Conservation (phyloP, 2,113 vertebrate species). For the Emydocephalus ijimae region DNA sequence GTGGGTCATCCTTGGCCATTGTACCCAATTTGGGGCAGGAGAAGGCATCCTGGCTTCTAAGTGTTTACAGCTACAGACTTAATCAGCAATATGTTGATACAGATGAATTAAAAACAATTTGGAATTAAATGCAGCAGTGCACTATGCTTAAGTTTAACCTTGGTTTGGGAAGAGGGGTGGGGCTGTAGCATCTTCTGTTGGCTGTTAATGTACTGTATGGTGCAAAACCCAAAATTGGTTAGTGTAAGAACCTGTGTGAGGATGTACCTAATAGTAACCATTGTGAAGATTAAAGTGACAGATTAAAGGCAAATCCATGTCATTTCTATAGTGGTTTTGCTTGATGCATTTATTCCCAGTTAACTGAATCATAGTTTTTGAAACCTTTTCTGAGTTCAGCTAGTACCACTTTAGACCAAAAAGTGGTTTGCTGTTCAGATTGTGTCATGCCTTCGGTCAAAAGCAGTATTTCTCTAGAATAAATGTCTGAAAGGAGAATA, state of each 20-base stretch:
- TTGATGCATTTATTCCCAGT: neutral
- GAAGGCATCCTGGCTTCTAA: neutral
- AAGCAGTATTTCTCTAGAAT: neutral
- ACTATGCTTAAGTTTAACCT: neutral
- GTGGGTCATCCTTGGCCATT: neutral
- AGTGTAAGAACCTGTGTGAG: neutral
- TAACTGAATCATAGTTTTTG: neutral
- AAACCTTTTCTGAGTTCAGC: neutral
- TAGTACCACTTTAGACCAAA: neutral
- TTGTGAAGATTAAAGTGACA: neutral
- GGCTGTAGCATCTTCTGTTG: neutral
- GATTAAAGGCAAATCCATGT: neutral
- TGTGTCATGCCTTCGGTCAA: neutral
- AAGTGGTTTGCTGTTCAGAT: neutral
- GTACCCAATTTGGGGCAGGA: neutral
- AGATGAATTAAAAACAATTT: neutral
- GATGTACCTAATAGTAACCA: neutral
- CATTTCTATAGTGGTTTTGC: neutral
- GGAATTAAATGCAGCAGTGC: neutral
- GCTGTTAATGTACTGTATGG: neutral
- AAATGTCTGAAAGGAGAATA: neutral
- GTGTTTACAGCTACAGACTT: neutral
- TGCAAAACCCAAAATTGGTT: neutral
- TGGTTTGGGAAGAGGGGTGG: neutral
- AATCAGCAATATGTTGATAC: neutral